phyloP scores from a whole-genome alignment of 2,113 vertebrate species.

The Camelus bactrianus region DNA sequence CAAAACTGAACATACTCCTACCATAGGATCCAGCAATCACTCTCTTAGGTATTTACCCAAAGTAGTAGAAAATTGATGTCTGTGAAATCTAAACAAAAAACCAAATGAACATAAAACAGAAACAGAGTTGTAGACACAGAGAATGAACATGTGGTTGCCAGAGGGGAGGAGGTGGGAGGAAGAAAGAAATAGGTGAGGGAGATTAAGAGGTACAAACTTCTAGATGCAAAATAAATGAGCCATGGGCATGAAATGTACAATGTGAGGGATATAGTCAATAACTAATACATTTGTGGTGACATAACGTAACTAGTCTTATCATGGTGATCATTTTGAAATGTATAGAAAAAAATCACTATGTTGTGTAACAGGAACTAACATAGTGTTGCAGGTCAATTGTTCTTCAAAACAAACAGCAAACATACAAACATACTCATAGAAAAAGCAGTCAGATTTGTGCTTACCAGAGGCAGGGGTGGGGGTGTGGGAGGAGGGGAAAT shows the following conservation, averaged over 20 bases:
- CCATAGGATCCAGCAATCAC: background rate
- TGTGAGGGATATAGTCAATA: background rate
- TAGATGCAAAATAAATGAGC: background rate
- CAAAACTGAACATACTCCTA: background rate
- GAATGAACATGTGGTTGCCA: background rate
- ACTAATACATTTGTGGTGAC: background rate
- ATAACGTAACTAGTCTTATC: background rate
- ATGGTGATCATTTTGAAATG: background rate
- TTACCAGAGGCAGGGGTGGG: background rate
- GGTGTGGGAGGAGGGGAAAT: background rate
- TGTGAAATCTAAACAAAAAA: background rate
- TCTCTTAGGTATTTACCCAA: background rate
- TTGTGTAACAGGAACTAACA: background rate
- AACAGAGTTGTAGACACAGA: background rate
- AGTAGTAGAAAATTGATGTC: slow-evolving; percentile 41
- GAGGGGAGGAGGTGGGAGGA: background rate
- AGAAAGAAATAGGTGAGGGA: background rate
- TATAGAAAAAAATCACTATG: background rate
- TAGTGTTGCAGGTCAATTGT: background rate
- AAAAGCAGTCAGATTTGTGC: background rate
- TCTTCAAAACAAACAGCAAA: background rate
- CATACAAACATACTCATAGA: background rate
- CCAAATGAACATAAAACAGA: background rate
- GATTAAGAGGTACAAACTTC: background rate
- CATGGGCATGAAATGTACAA: background rate